A percentile compares a stretch with the other conserved stretches of the same genome.
Conservation (phyloP, 2,888 invertebrate species). For the Tipula confusa region DNA sequence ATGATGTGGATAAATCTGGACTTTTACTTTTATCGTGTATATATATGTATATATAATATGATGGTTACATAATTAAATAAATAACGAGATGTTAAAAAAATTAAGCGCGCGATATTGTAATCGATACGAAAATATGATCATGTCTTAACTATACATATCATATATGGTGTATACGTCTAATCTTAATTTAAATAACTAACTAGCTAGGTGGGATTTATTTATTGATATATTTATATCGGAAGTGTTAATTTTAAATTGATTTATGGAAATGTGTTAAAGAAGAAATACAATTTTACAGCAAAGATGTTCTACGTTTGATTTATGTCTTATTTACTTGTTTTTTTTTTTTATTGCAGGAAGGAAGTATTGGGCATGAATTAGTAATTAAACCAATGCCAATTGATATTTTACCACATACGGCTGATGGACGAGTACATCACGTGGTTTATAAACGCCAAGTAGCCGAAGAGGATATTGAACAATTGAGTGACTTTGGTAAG, state of each 20-base stretch:
- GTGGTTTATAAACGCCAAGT: conserved; percentile 68
- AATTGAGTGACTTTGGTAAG: conserved; percentile 79
- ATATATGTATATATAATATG: background rate
- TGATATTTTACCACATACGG: conserved; percentile 54
- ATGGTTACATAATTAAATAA: background rate
- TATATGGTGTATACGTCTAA: background rate
- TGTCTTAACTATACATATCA: background rate
- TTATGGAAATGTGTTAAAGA: background rate
- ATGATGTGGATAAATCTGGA: background rate
- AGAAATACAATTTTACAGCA: background rate
- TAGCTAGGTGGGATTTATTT: background rate
- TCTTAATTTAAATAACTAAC: background rate
- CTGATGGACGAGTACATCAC: conserved; percentile 56
- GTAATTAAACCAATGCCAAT: conserved; percentile 82
- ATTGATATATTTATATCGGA: background rate
- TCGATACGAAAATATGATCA: background rate
- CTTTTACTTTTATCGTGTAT: background rate
- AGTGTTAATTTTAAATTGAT: background rate
- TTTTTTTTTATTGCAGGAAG: conserved; percentile 62
- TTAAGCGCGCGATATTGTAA: background rate
- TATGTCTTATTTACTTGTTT: conserved; percentile 32
- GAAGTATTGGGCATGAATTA: conserved; percentile 83
- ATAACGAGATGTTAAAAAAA: background rate
- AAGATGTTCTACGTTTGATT: no score
- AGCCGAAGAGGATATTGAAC: conserved; percentile 53